A percentile compares a stretch with the other conserved stretches of the same genome.
These are phyloP conservation scores for Halcyon chelicuti DNA, from an alignment of 2,797 vertebrate genomes.

Conservation along the genomic window DNA sequence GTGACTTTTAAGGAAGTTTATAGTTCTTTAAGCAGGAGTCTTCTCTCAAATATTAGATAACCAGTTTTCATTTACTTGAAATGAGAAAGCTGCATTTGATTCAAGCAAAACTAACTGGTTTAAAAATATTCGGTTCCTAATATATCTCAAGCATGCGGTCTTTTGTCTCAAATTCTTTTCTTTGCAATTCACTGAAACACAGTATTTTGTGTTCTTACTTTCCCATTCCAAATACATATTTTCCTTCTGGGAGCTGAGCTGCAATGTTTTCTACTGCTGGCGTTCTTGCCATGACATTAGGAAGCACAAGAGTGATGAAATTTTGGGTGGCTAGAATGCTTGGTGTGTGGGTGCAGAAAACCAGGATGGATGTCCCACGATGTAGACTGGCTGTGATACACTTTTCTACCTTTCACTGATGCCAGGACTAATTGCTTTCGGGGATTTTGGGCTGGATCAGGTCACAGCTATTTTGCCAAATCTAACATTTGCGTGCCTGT, in stretches of 20 bases:
- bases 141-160: not conserved
- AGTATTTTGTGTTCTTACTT: not conserved
- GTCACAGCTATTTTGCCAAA: not conserved
- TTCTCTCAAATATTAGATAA: not conserved
- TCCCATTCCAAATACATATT: not conserved
- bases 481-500: no score
- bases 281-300: not conserved
- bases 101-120: not conserved
- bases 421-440: not conserved
- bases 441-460: not conserved
- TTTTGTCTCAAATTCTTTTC: not conserved
- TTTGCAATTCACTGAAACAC: not conserved
- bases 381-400: not conserved
- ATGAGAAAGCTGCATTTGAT: not conserved
- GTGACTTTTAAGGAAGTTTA: not conserved
- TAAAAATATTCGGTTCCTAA: not conserved
- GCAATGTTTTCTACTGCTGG: not conserved
- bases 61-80: not conserved
- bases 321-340: not conserved
- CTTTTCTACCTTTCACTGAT: not conserved
- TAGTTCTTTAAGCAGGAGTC: not conserved
- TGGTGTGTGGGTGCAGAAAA: not conserved
- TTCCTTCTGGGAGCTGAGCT: not conserved
- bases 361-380: not conserved
- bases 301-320: not conserved